A percentile compares a stretch with the other conserved stretches of the same genome.
These are phyloP conservation scores for Netelia fuscicornis DNA, from an alignment of 2,888 invertebrate genomes.

Conservation along the genomic window DNA sequence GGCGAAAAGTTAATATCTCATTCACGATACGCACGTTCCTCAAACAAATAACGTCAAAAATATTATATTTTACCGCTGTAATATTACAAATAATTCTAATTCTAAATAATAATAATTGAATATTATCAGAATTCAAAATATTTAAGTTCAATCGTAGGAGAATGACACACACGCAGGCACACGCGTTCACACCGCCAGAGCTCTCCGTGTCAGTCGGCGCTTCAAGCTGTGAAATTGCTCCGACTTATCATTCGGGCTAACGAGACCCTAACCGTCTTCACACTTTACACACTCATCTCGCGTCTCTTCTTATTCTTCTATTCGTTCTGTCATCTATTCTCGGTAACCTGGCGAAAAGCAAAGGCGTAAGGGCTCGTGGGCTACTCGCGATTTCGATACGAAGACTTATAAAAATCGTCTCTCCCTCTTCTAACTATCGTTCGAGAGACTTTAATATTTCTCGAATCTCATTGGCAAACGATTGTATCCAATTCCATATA, in stretches of 20 bases:
- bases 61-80: too few relatives aligned
- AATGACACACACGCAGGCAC: slow-evolving; percentile 7
- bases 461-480: too few relatives aligned
- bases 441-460: too few relatives aligned
- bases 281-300: slow-evolving; percentile 76
- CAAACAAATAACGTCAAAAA: not conserved
- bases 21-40: not conserved
- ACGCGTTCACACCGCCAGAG: slow-evolving; percentile 32
- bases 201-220: slow-evolving; percentile 74
- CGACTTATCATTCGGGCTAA: slow-evolving; percentile 84
- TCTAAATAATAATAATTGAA: too few relatives aligned
- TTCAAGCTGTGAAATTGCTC: slow-evolving; percentile 81
- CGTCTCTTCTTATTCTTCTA: slow-evolving; percentile 66
- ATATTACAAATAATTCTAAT: too few relatives aligned
- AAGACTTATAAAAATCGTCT: slow-evolving; percentile 42
- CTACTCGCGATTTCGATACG: slow-evolving; percentile 16
- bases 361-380: slow-evolving; percentile 58
- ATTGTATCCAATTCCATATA: too few relatives aligned
- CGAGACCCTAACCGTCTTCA: slow-evolving; percentile 82
- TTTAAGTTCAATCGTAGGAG: slow-evolving; percentile 9
- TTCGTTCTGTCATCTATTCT: slow-evolving; percentile 72
- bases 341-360: slow-evolving; percentile 58
- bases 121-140: not conserved
- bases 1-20: slow-evolving; percentile 1
- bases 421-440: too few relatives aligned